Conservation (phyloP, 2,113 vertebrate species). For the Lethenteron camtschaticum region DNA sequence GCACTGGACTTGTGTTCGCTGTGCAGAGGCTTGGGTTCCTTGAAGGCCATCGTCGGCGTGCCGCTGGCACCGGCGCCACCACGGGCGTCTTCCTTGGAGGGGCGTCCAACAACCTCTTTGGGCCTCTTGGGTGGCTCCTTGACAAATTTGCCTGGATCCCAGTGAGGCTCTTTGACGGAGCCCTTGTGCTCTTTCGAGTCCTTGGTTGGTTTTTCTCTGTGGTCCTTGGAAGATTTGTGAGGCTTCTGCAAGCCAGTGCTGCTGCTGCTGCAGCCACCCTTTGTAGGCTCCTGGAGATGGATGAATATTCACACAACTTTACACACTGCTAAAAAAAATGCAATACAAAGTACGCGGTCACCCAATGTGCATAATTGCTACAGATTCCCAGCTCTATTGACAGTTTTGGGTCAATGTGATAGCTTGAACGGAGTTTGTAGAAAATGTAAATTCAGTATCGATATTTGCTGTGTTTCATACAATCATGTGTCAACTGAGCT, state of each 20-base stretch:
- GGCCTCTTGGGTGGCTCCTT: conserved; percentile 45
- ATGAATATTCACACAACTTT: background rate
- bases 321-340: background rate
- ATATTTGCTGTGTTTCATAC: too few relatives aligned
- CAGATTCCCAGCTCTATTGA: too few relatives aligned
- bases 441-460: too few relatives aligned
- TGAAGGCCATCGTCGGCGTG: conserved; percentile 69
- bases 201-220: conserved; percentile 67
- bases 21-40: conserved; percentile 69
- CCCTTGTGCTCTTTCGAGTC: conserved; percentile 72
- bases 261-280: conserved; percentile 29
- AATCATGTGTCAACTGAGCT: too few relatives aligned
- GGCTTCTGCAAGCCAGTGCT: conserved; percentile 25
- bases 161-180: conserved; percentile 43
- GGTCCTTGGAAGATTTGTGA: conserved; percentile 80
- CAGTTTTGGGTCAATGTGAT: too few relatives aligned
- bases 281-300: conserved; percentile 25
- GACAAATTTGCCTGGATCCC: conserved; percentile 32
- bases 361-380: background rate
- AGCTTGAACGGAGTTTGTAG: too few relatives aligned
- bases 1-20: conserved; percentile 64
- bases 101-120: conserved; percentile 57
- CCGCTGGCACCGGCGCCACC: background rate
- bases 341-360: background rate
- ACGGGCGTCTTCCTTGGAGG: conserved; percentile 64